Evolutionary conservation across 2,797 vertebrate genomes (phyloP), one percentile per base, ranked within the genome.

Genomic region (Salarias fasciatus): DNA sequence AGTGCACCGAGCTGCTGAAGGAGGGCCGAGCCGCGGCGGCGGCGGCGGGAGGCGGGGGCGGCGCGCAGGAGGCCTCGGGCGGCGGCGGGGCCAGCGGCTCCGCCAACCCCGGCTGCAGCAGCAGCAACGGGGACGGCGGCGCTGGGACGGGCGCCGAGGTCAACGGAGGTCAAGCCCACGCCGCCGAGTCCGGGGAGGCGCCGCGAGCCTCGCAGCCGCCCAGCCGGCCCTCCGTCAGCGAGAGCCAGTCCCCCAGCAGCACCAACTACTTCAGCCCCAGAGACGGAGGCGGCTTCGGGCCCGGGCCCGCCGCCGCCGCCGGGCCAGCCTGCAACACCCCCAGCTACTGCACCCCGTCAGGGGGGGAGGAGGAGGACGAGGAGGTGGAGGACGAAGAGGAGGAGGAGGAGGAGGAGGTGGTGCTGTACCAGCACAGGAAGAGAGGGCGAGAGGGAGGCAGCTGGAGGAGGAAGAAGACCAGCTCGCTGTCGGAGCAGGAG

Each of bases 251-350:
- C 0, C 96, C 96, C 40, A 96, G 95, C 92, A 96, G 96, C 89
- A 97, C 94, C 83, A 97, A 95, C 89, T 97, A 96, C 90, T 96
- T 96, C 89, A 96, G 96, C 84, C 96, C 96, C 44, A 80, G 91
- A 49, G 92, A 92, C 6, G 87, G 86, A 12, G 83, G 77, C 69
- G 36, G 84, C 15, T 92, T 88, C 5, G 88, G 89, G 11, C 88
- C 88, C 1, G 35, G 86, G 6, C 83, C 89, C 0, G 69, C 69
- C 0, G 75, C 82, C 0, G 52, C 75, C 2, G 78, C 1, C 74
- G 91, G 0, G 86, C 93, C 1, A 94, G 93, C 93, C 1, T 94
- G 93, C 81, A 93, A 94, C 74, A 95, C 95, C 1, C 94, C 95
- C 6, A 94, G 93, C 91, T 96, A 96, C 82, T 96, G 94, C 89